phyloP scores from a whole-genome alignment of 2,797 vertebrate species.

The Anableps anableps region DNA sequence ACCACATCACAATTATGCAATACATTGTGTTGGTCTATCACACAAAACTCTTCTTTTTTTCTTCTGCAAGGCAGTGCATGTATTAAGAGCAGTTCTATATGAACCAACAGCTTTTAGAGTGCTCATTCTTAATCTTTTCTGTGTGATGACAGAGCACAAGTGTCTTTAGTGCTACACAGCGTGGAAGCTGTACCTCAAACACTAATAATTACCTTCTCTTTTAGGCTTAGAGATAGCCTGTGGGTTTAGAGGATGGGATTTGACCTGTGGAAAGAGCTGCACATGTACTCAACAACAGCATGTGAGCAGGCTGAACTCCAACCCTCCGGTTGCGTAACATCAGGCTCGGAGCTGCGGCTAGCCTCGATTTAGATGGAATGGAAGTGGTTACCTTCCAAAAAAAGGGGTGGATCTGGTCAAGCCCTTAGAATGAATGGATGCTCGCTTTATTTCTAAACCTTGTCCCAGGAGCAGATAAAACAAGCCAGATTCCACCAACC shows the following conservation, averaged over 20 bases:
- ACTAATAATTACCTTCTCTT: conserved; percentile 43
- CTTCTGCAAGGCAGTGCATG: background rate
- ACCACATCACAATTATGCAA: background rate
- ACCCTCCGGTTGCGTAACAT: conserved; percentile 64
- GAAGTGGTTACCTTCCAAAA: conserved; percentile 54
- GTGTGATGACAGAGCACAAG: conserved; percentile 57
- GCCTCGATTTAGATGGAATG: conserved; percentile 55
- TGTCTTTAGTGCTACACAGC: conserved; percentile 34
- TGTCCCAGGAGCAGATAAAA: conserved; percentile 22
- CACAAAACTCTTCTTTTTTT: background rate
- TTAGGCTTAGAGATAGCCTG: conserved; percentile 54
- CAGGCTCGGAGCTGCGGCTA: conserved; percentile 44
- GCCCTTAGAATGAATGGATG: conserved; percentile 31
- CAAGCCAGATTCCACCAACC: conserved; percentile 33
- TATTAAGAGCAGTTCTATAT: conserved; percentile 1
- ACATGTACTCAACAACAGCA: conserved; percentile 61
- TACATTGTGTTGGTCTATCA: background rate
- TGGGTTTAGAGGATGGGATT: conserved; percentile 50
- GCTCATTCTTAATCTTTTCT: conserved; percentile 22
- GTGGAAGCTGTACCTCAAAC: conserved; percentile 55
- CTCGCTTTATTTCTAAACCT: conserved; percentile 43
- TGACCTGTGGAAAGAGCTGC: conserved; percentile 69
- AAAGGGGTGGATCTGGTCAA: conserved; percentile 57
- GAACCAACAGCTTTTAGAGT: conserved; percentile 14
- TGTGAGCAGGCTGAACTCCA: conserved; percentile 56